Evolutionary conservation across 2,888 invertebrate species (phyloP).

Genomic region (Cerceris rybyensis): DNA sequence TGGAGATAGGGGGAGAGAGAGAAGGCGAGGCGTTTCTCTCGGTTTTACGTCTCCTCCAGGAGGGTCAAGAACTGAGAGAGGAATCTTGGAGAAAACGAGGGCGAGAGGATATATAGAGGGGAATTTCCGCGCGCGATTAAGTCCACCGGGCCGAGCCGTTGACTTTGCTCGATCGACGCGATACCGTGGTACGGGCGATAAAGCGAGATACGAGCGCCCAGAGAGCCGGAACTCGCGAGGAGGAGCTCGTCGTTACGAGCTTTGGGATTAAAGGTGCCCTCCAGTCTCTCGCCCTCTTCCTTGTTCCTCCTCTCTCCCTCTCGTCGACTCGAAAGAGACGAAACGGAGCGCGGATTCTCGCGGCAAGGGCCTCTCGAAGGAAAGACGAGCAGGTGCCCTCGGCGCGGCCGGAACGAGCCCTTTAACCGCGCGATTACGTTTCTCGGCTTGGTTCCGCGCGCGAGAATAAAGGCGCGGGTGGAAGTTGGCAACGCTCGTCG

Average conservation of each 20-base stretch:
- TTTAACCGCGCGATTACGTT: slow-evolving; percentile 68
- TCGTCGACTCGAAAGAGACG: not conserved
- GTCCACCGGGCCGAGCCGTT: no score
- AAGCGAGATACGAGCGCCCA: no score
- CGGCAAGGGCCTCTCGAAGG: slow-evolving; percentile 12
- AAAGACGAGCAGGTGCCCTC: slow-evolving; percentile 4
- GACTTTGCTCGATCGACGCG: no score
- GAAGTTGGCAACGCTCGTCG: slow-evolving; percentile 1
- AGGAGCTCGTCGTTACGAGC: no score
- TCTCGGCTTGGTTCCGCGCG: slow-evolving; percentile 47
- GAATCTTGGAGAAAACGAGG: no score
- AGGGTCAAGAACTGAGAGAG: no score
- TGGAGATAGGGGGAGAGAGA: slow-evolving; percentile 16
- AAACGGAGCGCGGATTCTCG: not conserved
- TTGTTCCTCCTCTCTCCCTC: not conserved
- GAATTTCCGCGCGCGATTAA: no score
- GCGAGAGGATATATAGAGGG: no score
- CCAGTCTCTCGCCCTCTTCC: no score
- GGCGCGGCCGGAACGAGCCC: slow-evolving; percentile 44
- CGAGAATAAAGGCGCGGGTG: slow-evolving; percentile 58
- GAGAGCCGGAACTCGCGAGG: no score
- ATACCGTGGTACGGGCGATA: no score
- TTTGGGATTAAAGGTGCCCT: no score
- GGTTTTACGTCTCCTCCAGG: not conserved
- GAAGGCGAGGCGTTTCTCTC: not conserved